Conservation (phyloP, 2,113 vertebrate genomes). For the Oxyura jamaicensis region DNA sequence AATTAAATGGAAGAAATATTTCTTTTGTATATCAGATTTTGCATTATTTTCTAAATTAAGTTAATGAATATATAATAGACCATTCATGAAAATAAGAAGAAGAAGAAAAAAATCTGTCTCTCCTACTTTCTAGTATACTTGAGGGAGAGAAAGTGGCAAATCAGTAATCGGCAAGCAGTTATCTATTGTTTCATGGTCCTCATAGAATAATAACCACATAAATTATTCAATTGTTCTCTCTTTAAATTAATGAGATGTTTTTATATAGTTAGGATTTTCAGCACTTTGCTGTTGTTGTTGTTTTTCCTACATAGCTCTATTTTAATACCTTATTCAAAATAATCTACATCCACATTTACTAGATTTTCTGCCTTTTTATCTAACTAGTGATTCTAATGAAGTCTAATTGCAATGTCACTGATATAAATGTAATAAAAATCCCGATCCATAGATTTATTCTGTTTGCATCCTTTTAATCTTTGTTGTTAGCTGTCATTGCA, state of each 20-base stretch:
- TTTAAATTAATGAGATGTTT: not conserved
- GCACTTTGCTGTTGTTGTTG: not conserved
- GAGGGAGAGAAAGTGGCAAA: not conserved
- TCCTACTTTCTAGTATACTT: not conserved
- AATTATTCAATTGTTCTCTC: not conserved
- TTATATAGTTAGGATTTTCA: not conserved
- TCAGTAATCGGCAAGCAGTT: not conserved
- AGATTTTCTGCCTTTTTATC: not conserved
- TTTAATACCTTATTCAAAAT: not conserved
- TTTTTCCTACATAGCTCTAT: not conserved
- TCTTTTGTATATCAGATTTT: not conserved
- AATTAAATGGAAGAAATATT: not conserved
- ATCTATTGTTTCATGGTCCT: not conserved
- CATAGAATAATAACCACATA: not conserved
- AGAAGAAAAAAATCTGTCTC: not conserved
- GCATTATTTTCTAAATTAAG: not conserved
- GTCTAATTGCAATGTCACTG: not conserved
- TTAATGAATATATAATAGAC: not conserved
- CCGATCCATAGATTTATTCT: not conserved
- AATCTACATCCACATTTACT: not conserved
- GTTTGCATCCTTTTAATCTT: not conserved
- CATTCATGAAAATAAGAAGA: not conserved
- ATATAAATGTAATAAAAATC: not conserved
- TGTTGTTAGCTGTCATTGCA: not conserved
- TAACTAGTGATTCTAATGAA: not conserved